Evolutionary conservation across 2,888 invertebrate genomes (phyloP).

Genomic region (Pristionchus japonicus): DNA sequence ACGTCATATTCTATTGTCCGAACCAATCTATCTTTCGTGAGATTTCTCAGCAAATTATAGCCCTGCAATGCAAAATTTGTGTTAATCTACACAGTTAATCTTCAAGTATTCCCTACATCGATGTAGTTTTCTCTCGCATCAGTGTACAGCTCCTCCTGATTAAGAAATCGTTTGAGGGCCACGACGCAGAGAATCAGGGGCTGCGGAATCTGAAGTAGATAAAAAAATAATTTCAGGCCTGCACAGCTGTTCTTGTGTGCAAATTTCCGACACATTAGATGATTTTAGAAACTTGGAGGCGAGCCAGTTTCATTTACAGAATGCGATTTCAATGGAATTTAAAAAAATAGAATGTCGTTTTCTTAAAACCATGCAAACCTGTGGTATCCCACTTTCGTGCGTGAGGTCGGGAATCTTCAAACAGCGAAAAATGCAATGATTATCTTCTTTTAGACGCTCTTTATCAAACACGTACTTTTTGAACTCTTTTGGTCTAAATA

Average conservation of each 20-base stretch:
- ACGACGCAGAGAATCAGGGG: neutral
- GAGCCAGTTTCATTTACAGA: no score
- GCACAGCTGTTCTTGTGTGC: no score
- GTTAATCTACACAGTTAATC: no score
- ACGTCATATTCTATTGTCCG: neutral
- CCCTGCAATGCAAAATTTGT: neutral
- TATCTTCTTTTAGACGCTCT: no score
- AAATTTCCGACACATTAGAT: no score
- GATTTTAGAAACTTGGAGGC: no score
- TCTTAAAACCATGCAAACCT: neutral
- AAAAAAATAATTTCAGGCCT: neutral
- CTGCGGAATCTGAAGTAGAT: neutral
- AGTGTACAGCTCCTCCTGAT: neutral
- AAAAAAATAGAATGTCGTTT: neutral
- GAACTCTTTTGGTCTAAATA: no score
- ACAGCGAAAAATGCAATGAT: no score
- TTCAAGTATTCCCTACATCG: no score
- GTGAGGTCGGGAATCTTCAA: neutral
- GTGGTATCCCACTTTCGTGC: neutral
- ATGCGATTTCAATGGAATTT: no score
- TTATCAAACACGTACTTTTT: no score
- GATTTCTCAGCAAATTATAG: neutral
- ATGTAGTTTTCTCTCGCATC: neutral
- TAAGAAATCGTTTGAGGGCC: neutral
- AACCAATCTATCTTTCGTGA: neutral